Base-by-base conservation (phyloP, 2,113 vertebrate species). In the Chionodraco myersi region DNA sequence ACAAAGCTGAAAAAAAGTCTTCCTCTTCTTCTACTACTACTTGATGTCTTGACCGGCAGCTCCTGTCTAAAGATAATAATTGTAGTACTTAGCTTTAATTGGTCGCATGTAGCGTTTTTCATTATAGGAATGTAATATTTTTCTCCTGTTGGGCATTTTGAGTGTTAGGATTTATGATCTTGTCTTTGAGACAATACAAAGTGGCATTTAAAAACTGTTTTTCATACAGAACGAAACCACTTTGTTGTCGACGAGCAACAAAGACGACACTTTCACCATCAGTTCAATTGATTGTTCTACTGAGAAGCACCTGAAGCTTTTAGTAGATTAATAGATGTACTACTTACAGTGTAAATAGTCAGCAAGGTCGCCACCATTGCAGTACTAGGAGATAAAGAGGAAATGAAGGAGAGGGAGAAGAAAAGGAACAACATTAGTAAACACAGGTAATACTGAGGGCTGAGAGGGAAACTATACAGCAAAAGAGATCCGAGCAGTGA, bases 281-380 rank as follows among this genome's bases (percentile, higher is more conserved):
- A 44, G n/a, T 45, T 62, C n/a, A 13, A 54, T 30, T 11, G 52
- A 26, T 53, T 54, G 30, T 63, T 69, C 48, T 23, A 36, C 44
- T 47, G 15, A 75, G n/a, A 64, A 26, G 41, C 13, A 72, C 13
- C 34, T 36, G 4, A 3, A 67, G 13, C 26, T 34, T 60, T 72
- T 51, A 59, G 52, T 11, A 72, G 23, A 77, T 77, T 14, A 77
- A 75, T 45, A 9, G n/a, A 64, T 82, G 62, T 47, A 97, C 98
- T 7, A 41, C 36, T 97, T 95, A 99, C 98, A 95, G 91, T 99
- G 98, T 79, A 99, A 94, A 87, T 99, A 99, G 91, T 99, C 98
- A 2, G 98, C 98, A 73, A 99, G 96, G 92, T 99, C 98, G 10
- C 98, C 98, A 2, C 98, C 98, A 1, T 99, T 99, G 89, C 98